Base-by-base conservation (phyloP, 30 jellyfish, hydroid and myxozoan genomes). In the Pseudorhiza aurosa region DNA sequence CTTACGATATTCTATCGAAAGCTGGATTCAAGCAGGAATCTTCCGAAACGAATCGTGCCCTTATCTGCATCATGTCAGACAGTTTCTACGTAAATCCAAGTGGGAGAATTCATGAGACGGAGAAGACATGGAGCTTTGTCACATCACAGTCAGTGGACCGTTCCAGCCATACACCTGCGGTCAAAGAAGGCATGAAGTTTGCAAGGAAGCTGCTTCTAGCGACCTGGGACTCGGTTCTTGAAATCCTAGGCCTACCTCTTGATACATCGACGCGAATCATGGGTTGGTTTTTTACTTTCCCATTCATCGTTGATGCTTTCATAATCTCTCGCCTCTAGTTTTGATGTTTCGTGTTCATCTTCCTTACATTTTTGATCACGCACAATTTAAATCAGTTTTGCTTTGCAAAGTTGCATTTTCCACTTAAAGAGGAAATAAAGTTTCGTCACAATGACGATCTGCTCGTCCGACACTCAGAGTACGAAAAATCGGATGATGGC, bases 171-270 rank as follows among this genome's bases (percentile, higher is more conserved):
- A 45, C 90, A 5, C 91, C 96, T 1, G 98, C 90, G 7, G 88
- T 77, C 39, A 77, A 81, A 45, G 96, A 83, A 75, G 99, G 99
- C 47, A 75, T 79, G 64, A 93, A 65, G 65, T 87, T 93, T 55
- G 95, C 99, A 11, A 47, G 96, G 30, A 73, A 92, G 21, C 83
- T 93, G 12, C 75, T 93, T 69, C 79, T 93, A 10, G 87, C 96
- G 24, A 85, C 99, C 5, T 93, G 99, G 99, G 99, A 93, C 33
- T 76, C 96, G 2, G 95, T 85, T 31, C 81, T 93, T 22, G 99
- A 85, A 57, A 75, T 87, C 2, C 82, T 93, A 22, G 96, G 97
- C 18, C 77, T 93, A 6, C 97, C 99, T 1, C 78, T 93, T 43
- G 97, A 87, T 46, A 86, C 99, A 0, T 87, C 96, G 26, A 73